Evolutionary conservation across 2,797 vertebrate genomes (phyloP).

Genomic region (Tapera naevia): DNA sequence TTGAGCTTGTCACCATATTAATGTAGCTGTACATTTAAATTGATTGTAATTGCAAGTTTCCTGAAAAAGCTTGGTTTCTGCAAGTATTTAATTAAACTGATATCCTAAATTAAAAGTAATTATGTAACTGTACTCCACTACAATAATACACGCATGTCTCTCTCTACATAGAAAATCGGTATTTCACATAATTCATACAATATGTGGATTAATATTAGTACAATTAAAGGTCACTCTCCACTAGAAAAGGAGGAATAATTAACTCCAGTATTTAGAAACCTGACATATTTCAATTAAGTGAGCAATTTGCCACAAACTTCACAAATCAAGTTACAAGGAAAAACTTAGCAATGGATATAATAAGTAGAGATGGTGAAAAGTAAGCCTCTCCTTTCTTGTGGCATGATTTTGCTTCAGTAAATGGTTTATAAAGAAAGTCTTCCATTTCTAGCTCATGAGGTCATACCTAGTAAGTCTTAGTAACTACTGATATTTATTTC

Average conservation of each 20-base stretch:
- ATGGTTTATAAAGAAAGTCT: background rate
- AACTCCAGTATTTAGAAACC: conserved; percentile 43
- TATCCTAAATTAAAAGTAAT: conserved; percentile 84
- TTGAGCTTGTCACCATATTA: conserved; percentile 75
- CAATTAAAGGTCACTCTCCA: conserved; percentile 68
- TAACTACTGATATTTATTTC: background rate
- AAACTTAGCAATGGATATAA: conserved; percentile 8
- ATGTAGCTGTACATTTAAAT: conserved; percentile 77
- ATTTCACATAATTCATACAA: conserved; percentile 63
- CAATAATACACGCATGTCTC: conserved; percentile 73
- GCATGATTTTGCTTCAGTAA: background rate
- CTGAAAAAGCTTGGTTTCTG: conserved; percentile 78
- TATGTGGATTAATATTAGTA: conserved; percentile 70
- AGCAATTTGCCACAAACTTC: conserved; percentile 54
- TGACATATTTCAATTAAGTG: conserved; percentile 65
- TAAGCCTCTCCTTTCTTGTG: background rate
- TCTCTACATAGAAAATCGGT: conserved; percentile 72
- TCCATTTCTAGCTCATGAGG: background rate
- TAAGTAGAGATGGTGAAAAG: conserved; percentile 36
- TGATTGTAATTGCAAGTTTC: conserved; percentile 85
- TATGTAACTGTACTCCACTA: conserved; percentile 79
- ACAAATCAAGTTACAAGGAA: conserved; percentile 42
- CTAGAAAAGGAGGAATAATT: conserved; percentile 69
- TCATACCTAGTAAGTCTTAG: background rate
- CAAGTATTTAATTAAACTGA: conserved; percentile 82